Evolutionary conservation across 2,888 invertebrate species (phyloP), one percentile per base, ranked within the genome.

Genomic region (Unio delphinus): DNA sequence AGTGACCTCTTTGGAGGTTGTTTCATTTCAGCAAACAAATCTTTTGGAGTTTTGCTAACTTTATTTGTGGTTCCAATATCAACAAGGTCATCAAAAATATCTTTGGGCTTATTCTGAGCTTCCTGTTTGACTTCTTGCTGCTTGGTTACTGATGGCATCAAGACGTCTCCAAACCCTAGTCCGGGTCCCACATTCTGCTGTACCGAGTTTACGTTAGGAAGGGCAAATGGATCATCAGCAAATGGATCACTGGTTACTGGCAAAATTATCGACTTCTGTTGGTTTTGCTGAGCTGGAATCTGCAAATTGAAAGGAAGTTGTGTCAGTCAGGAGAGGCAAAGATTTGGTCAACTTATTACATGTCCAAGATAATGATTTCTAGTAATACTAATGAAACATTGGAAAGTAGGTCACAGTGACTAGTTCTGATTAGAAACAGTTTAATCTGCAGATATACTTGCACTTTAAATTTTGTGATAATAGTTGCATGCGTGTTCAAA

Each of bases 31-130:
- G 73, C 77, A 76, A 86, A 86, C 76, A 86, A 73, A 28, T 83
- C 83, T 67, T 84, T 86, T 18, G 84, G 83, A 30, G 80, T 71
- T 65, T 80, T 78, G 23, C 61, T 67, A 15, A 70, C 28, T 59
- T 74, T 75, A 7, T 62, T 62, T 61, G 72, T 78, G 30, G 70
- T 60, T 18, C 79, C 81, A 34, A 83, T 80, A 66, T 74, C 71
- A 34, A 82, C 75, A 23, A 86, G 79, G 74, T 83, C 86, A 57
- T 77, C 80, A 70, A 86, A 86, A 4, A 73, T 78, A 73, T 80
- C 82, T 58, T 67, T 69, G 30, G 63, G 34, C 61, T 67, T 73
- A 56, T 58, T 69, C 45, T 67, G 34, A 20, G 65, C 61, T 6
- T 69, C 68, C 30, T 73, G 73, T n/a, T 61, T 55, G 28, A 61